A percentile compares a stretch with the other conserved stretches of the same genome.
Evolutionary conservation across 2,113 vertebrate species (phyloP).

Genomic region (Bothrops jararaca): DNA sequence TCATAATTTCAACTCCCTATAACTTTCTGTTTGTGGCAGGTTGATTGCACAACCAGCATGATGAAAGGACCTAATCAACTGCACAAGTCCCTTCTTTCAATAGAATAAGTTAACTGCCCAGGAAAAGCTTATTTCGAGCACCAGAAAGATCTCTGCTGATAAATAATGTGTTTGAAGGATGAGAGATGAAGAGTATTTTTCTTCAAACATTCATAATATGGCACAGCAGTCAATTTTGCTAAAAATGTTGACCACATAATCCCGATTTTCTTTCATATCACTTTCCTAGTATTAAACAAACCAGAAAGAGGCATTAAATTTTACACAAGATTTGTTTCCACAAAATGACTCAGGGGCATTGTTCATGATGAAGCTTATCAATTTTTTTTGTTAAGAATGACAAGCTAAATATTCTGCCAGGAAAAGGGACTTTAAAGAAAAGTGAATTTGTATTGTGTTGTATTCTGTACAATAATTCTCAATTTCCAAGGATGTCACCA

Average conservation of each 20-base stretch:
- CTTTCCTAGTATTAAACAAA: not conserved
- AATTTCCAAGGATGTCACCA: not conserved
- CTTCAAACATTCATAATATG: not conserved
- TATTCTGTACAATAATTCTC: not conserved
- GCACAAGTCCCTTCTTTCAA: not conserved
- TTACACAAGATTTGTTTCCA: conserved; percentile 8
- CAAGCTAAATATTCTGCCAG: conserved; percentile 17
- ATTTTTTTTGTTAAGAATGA: conserved; percentile 47
- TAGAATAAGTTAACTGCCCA: not conserved
- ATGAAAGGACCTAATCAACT: not conserved
- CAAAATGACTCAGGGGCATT: conserved; percentile 35
- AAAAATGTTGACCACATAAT: not conserved
- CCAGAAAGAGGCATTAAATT: not conserved
- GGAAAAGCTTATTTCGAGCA: not conserved
- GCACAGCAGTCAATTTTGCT: not conserved
- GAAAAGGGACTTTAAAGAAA: conserved; percentile 1
- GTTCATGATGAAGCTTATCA: conserved; percentile 29
- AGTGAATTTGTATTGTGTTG: conserved; percentile 10
- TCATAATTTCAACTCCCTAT: not conserved
- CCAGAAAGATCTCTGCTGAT: not conserved
- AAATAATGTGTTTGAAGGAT: not conserved
- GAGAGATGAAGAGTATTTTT: too few species aligned
- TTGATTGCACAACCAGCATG: not conserved
- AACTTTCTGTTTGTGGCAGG: not conserved
- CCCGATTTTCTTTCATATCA: not conserved